Evolutionary conservation across 2,888 invertebrate genomes (phyloP), one percentile per base, ranked within the genome.

Genomic region (Dichetophora obliterata): DNA sequence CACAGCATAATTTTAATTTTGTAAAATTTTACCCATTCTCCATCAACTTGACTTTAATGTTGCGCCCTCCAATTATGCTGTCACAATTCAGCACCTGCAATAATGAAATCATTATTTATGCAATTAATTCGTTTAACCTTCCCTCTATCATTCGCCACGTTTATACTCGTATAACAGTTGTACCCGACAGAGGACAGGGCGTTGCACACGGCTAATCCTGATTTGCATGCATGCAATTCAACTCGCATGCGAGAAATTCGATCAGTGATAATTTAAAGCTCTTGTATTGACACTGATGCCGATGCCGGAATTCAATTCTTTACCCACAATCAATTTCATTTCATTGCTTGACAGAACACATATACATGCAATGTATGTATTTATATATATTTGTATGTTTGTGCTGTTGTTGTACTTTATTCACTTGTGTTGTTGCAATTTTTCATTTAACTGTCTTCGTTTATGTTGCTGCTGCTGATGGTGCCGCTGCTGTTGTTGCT

Each of bases 261-360:
- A n/a, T 37, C 48, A 24, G 24, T 84, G 85, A 84, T 86, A 85
- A 85, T 86, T 86, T 83, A 84, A 86, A 86, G 85, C 81, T 75
- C 83, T 74, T 86, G 86, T 83, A 81, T 81, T 81, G 82, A 80
- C 81, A 82, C 80, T 79, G 81, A 77, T 79, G 79, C 61, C 78
- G 54, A 50, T 14, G 50, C 43, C 37, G 31, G 24, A 78, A 78
- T 79, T 79, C 76, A 80, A 80, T 80, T 79, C 79, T 77, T 81
- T 54, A 31, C 27, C 69, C 75, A 48, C 61, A 48, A 59, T 34
- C 73, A 73, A 75, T 77, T 74, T 59, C 73, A 70, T 78, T 76
- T 76, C 71, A 57, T 54, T 79, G 68, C 52, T 19, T 22, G 48
- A 9, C 34, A 27, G 43, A 59, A 24, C n/a, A 16, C 57, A 72